Conservation (phyloP, 1,140 invertebrate genomes). For the Drosophila takahashii region DNA sequence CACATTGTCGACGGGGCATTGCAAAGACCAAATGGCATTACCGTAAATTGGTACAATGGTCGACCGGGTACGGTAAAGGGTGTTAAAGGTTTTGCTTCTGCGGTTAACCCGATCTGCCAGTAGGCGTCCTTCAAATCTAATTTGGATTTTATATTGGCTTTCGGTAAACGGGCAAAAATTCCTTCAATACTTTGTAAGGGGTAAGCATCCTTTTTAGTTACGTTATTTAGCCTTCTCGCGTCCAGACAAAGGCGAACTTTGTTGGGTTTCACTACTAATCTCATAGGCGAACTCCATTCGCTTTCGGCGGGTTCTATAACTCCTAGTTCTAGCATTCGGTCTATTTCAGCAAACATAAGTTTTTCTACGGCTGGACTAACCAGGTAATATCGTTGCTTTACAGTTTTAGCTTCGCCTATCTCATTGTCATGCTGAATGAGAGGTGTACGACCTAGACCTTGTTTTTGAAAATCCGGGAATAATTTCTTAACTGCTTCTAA, state of each 20-base stretch:
- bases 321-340: background rate
- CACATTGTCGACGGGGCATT: constrained; percentile 33
- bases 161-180: too few species aligned
- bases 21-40: too few species aligned
- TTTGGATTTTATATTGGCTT: too few species aligned
- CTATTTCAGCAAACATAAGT: background rate
- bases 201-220: too few species aligned
- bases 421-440: constrained; percentile 1
- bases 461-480: constrained; percentile 3
- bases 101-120: too few species aligned
- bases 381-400: constrained; percentile 4
- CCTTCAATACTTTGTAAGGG: too few species aligned
- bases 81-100: too few species aligned
- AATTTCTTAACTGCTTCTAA: background rate
- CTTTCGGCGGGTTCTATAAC: too few species aligned
- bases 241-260: background rate
- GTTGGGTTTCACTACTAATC: background rate
- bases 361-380: background rate
- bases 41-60: constrained; percentile 47
- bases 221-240: too few species aligned
- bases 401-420: background rate
- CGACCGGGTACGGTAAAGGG: too few species aligned
- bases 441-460: background rate
- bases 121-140: too few species aligned
- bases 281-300: too few species aligned